Evolutionary conservation across 2,888 invertebrate species (phyloP).

Genomic region (Masnerella sp.): DNA sequence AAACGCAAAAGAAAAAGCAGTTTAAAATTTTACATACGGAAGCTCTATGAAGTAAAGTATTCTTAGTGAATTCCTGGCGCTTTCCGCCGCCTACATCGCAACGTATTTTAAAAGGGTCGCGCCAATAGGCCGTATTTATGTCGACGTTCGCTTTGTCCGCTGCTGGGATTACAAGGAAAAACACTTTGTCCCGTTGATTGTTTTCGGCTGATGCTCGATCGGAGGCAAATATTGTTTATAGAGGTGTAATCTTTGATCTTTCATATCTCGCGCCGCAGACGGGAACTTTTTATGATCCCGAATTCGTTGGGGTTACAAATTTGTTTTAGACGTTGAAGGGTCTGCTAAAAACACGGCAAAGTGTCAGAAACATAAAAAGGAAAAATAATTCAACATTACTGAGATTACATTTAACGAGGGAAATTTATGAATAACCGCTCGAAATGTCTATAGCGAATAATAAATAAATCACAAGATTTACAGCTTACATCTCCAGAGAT

Average conservation of each 20-base stretch:
- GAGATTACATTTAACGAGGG: too few relatives aligned
- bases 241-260: constrained; percentile 32
- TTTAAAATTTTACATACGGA: too few relatives aligned
- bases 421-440: too few relatives aligned
- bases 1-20: too few relatives aligned
- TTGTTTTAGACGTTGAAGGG: not conserved
- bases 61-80: constrained; percentile 2
- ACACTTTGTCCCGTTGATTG: constrained; percentile 47
- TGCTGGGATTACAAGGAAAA: constrained; percentile 41
- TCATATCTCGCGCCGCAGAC: not conserved
- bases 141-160: constrained; percentile 37
- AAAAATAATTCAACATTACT: too few relatives aligned
- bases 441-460: too few relatives aligned
- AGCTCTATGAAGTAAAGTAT: constrained; percentile 31
- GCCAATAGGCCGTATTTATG: constrained; percentile 60
- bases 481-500: too few relatives aligned
- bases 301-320: constrained; percentile 4
- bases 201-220: constrained; percentile 17
- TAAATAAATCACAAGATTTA: too few relatives aligned
- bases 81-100: constrained; percentile 1
- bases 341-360: too few relatives aligned
- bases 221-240: constrained; percentile 35
- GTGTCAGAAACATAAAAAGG: too few relatives aligned
- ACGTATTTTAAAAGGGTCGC: constrained; percentile 61
- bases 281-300: not conserved